A percentile compares a stretch with the other conserved stretches of the same genome.
Conservation (phyloP, 2,797 vertebrate species). For the Serranus cabrilla region DNA sequence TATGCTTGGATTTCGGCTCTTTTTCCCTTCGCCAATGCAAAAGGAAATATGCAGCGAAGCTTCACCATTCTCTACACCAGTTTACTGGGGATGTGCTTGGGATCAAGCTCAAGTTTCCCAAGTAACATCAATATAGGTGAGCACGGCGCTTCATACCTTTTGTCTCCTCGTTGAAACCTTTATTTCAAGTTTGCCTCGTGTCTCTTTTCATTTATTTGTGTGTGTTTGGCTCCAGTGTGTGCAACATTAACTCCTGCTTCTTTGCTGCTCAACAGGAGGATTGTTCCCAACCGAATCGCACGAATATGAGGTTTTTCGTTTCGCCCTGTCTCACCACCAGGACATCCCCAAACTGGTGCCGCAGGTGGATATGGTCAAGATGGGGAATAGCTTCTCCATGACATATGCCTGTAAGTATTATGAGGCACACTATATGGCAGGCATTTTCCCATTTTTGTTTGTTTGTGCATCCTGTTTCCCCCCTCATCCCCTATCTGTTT, state of each 20-base stretch:
- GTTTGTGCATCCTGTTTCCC: background rate
- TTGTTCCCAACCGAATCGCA: constrained; percentile 98
- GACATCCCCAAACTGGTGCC: constrained; percentile 99
- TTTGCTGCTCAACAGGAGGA: constrained; percentile 90
- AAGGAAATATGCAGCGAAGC: constrained; percentile 99
- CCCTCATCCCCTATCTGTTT: constrained; percentile 19
- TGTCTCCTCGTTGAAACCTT: background rate
- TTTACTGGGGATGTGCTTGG: constrained; percentile 98
- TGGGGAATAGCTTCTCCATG: constrained; percentile 99
- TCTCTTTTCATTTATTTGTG: background rate
- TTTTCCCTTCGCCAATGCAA: constrained; percentile 97
- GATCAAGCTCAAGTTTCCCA: constrained; percentile 98
- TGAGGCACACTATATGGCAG: background rate
- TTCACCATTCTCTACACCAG: constrained; percentile 98
- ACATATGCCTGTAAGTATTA: constrained; percentile 97
- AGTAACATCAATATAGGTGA: constrained; percentile 99
- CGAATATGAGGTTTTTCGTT: constrained; percentile 99
- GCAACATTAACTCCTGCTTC: constrained; percentile 53
- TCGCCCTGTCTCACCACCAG: constrained; percentile 96
- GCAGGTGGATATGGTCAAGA: constrained; percentile 99
- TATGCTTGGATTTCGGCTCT: constrained; percentile 94
- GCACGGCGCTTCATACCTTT: constrained; percentile 68
- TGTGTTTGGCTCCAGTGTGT: background rate
- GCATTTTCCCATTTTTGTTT: background rate
- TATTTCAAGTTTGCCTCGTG: constrained; percentile 31